phyloP scores from a whole-genome alignment of 2,113 vertebrate genomes.

The Bubalus kerabau region DNA sequence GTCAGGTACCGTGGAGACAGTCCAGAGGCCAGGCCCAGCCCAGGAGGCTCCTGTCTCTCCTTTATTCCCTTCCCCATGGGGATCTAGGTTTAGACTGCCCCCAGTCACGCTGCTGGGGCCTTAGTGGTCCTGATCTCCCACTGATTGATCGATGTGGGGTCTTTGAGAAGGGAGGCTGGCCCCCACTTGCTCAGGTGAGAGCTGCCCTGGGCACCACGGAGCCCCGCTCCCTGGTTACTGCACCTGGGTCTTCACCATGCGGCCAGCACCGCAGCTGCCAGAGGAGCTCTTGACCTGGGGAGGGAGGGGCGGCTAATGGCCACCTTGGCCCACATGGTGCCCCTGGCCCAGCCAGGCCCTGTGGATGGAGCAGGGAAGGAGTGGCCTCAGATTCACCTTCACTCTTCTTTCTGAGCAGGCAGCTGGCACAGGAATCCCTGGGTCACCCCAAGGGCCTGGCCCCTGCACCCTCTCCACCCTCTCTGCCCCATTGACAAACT shows the following conservation, averaged over 20 bases:
- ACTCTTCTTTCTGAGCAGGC: neutral
- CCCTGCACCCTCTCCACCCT: neutral
- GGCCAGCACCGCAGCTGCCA: neutral
- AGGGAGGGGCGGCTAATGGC: neutral
- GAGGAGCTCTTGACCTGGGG: neutral
- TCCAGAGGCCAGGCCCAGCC: neutral
- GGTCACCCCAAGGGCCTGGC: neutral
- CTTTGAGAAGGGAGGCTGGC: neutral
- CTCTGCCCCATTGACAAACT: neutral
- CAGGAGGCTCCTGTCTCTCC: neutral
- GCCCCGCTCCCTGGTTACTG: neutral
- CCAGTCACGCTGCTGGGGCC: neutral
- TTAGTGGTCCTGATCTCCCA: neutral
- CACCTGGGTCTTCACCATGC: neutral
- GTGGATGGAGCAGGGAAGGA: neutral
- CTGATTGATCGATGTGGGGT: neutral
- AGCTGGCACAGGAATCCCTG: neutral
- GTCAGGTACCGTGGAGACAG: rapidly evolving
- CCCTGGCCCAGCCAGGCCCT: neutral
- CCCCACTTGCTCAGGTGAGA: neutral
- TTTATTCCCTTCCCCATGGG: neutral
- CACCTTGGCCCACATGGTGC: neutral
- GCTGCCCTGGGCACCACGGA: neutral
- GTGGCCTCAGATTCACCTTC: neutral
- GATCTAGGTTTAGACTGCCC: neutral